Base-by-base conservation (phyloP, 2,113 vertebrate species). In the Phaetusa simplex region DNA sequence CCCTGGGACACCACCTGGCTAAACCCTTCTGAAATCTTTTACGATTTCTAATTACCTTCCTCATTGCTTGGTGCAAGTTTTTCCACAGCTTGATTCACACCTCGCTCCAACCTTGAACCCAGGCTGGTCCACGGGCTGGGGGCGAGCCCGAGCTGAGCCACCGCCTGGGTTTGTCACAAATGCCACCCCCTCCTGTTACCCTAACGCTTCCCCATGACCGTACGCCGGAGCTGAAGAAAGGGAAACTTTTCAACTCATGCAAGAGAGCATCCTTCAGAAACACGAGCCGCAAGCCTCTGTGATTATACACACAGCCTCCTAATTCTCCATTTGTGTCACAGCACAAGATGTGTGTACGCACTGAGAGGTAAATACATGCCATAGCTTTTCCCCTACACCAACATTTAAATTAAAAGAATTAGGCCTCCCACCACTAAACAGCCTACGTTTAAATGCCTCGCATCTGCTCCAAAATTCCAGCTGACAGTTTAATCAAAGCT, bases 401-500 rank as follows among this genome's bases (percentile, higher is more conserved):
- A 64, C 55, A 79, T 14, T 82, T 79, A 72, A 69, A 86, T 58
- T 42, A 72, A 78, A 65, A 84, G 58, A 59, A 88, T 70, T 40
- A 66, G 42, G 56, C 86, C 69, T 95, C 73, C 88, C 79, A 61
- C 72, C 50, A 36, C 65, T 29, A 21, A 49, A 20, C 71, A 74
- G 61, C 76, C 77, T 59, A 59, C 61, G 58, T 93, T 93, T 74
- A 90, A 87, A 43, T 27, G 76, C 86, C 82, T 50, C 56, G 76
- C 65, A 45, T 89, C 93, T 82, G 77, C 71, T 89, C 70, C 94
- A 50, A 45, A 80, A 83, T 52, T 87, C 89, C 86, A 61, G 61
- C 85, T 95, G 77, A 92, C 82, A 50, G 59, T 36, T 69, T 71
- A 80, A 94, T 94, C 89, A 90, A 71, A 92, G 86, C 92, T 83